These are phyloP conservation scores for Plumapathes pennacea DNA, from an alignment of 92 coral and sea anemone species.

Conservation along the genomic window DNA sequence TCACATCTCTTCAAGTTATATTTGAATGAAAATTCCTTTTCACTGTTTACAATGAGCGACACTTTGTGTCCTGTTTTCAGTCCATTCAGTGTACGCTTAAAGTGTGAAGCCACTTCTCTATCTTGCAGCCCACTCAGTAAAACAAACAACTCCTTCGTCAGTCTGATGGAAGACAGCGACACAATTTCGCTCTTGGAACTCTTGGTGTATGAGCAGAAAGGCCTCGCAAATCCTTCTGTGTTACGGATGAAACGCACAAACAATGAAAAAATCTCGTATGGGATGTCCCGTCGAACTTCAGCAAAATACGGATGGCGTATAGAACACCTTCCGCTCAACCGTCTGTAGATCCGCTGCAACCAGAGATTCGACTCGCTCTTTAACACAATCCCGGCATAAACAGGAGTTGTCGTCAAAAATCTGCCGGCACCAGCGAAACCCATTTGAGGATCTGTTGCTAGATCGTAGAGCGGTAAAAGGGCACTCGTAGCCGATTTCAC, in stretches of 20 bases:
- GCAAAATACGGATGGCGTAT: slow-evolving; percentile 39
- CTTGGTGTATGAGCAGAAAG: slow-evolving; percentile 30
- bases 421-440: slow-evolving; percentile 2
- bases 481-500: no score
- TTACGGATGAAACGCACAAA: slow-evolving; percentile 28
- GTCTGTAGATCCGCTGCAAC: slow-evolving; percentile 26
- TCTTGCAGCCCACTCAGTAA: slow-evolving; percentile 36
- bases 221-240: slow-evolving; percentile 36
- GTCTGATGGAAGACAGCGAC: slow-evolving; percentile 50
- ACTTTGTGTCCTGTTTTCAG: no score
- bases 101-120: slow-evolving; percentile 43
- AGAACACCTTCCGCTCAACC: slow-evolving; percentile 34
- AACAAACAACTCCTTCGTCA: slow-evolving; percentile 49
- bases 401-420: slow-evolving; percentile 2
- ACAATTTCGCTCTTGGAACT: slow-evolving; percentile 66
- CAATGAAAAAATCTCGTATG: slow-evolving; percentile 24
- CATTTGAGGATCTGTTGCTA: background rate
- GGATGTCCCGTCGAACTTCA: slow-evolving; percentile 40
- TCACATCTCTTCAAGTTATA: slow-evolving; percentile 54
- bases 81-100: no score
- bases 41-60: slow-evolving; percentile 20
- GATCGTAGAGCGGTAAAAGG: slow-evolving; percentile 13
- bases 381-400: slow-evolving; percentile 11
- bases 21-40: slow-evolving; percentile 56
- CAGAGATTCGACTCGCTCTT: slow-evolving; percentile 27